phyloP scores from a whole-genome alignment of 1,140 invertebrate genomes.

The Nilaparvata lugens region DNA sequence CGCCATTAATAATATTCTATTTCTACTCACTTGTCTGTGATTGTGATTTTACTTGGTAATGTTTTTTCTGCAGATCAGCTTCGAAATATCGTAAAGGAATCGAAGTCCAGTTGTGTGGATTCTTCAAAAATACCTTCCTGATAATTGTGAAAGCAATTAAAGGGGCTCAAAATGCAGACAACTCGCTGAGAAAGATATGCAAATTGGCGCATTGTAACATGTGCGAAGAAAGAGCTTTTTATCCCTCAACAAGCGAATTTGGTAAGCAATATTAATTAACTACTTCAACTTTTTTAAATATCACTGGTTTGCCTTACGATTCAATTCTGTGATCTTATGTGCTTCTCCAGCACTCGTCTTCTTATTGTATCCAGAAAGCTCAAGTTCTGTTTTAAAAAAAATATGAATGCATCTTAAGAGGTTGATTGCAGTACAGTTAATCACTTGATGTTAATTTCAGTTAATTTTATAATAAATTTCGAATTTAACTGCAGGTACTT shows the following conservation, averaged over 20 bases:
- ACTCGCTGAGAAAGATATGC: not conserved
- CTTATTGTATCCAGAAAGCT: too few species aligned
- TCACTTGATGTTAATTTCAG: too few species aligned
- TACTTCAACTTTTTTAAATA: too few species aligned
- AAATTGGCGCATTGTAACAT: not conserved
- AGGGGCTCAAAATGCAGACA: not conserved
- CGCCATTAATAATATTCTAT: too few species aligned
- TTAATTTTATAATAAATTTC: too few species aligned
- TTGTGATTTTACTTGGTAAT: not conserved
- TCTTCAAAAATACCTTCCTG: not conserved
- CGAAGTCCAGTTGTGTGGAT: not conserved
- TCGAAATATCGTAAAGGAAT: not conserved
- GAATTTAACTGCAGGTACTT: constrained; percentile 32
- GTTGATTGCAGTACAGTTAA: too few species aligned
- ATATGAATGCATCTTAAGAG: too few species aligned
- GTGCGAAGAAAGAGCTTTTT: not conserved
- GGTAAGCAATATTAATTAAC: not conserved
- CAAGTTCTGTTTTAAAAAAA: too few species aligned
- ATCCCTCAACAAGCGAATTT: not conserved
- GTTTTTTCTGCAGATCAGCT: not conserved
- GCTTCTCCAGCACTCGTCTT: too few species aligned
- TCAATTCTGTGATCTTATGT: too few species aligned
- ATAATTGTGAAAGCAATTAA: not conserved
- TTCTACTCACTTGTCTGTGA: too few species aligned
- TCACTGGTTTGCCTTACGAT: too few species aligned